phyloP scores from a whole-genome alignment of 2,888 invertebrate species.

The Nudaria mundana region DNA sequence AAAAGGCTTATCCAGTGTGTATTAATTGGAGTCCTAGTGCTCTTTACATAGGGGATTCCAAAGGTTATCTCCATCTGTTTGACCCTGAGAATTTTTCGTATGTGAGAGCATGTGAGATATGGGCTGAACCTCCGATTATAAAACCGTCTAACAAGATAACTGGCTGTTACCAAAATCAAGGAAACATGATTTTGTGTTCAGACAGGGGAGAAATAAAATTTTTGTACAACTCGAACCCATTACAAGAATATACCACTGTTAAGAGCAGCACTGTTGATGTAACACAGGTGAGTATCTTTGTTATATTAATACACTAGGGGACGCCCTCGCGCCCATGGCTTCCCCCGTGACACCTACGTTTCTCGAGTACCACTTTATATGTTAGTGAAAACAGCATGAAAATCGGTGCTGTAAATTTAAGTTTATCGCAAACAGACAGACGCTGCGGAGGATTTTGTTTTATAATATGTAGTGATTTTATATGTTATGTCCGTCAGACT shows the following conservation, averaged over 20 bases:
- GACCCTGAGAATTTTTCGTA: slow-evolving; percentile 56
- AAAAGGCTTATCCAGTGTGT: slow-evolving; percentile 65
- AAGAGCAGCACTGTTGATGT: slow-evolving; percentile 63
- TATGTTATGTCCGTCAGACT: too few species aligned
- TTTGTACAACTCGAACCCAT: slow-evolving; percentile 68
- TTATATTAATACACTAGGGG: background rate
- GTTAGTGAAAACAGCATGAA: too few species aligned
- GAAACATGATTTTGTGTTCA: slow-evolving; percentile 67
- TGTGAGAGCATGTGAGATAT: slow-evolving; percentile 56
- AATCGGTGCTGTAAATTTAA: too few species aligned
- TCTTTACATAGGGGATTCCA: slow-evolving; percentile 71
- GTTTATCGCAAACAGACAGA: too few species aligned
- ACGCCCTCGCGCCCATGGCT: background rate
- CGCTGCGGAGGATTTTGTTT: too few species aligned
- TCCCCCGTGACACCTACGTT: too few species aligned
- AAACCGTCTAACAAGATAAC: slow-evolving; percentile 65
- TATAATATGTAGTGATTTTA: too few species aligned
- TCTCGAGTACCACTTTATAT: too few species aligned
- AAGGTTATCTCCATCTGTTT: slow-evolving; percentile 64
- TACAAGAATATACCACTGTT: slow-evolving; percentile 57
- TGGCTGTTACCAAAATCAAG: slow-evolving; percentile 62
- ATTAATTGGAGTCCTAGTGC: slow-evolving; percentile 65
- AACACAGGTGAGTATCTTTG: slow-evolving; percentile 55
- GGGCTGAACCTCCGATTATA: slow-evolving; percentile 58
- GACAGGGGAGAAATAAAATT: slow-evolving; percentile 73